Conservation (phyloP, 2,797 vertebrate species). For the Coregonus suidteri region DNA sequence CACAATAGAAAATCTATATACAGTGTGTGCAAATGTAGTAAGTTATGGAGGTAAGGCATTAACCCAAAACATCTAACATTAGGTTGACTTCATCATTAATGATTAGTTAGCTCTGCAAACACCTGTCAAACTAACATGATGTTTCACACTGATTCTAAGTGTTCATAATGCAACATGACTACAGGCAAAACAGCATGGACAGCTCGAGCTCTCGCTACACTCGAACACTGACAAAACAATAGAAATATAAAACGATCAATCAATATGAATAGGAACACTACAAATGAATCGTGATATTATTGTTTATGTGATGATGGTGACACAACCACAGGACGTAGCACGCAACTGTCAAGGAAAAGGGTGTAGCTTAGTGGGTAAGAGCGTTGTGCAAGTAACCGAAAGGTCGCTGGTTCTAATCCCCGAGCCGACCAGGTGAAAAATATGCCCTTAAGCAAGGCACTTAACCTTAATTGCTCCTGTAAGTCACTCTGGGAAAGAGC, state of each 20-base stretch:
- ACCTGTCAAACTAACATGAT: background rate
- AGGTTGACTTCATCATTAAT: background rate
- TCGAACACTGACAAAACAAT: background rate
- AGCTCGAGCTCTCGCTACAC: background rate
- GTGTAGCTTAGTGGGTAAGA: constrained; percentile 17
- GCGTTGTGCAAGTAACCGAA: no score
- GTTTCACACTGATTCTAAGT: background rate
- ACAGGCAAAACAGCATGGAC: background rate
- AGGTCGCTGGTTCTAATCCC: no score
- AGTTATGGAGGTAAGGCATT: background rate
- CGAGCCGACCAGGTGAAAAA: no score
- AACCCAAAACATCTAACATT: background rate
- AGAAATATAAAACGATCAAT: background rate
- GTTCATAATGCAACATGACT: background rate
- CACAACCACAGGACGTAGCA: constrained; percentile 9
- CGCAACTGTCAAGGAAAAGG: constrained; percentile 26
- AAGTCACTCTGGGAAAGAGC: no score
- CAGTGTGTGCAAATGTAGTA: no score
- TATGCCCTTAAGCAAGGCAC: no score
- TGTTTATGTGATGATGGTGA: background rate
- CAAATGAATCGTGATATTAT: background rate
- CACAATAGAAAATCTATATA: no score
- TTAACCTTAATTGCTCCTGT: no score
- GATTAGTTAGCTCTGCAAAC: background rate
- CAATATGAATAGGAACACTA: background rate